Percentiles rank a stretch among this genome's conserved stretches.
Evolutionary conservation across 1,140 invertebrate species (phyloP).

Genomic region (Pseudomyrmex dendroicus): DNA sequence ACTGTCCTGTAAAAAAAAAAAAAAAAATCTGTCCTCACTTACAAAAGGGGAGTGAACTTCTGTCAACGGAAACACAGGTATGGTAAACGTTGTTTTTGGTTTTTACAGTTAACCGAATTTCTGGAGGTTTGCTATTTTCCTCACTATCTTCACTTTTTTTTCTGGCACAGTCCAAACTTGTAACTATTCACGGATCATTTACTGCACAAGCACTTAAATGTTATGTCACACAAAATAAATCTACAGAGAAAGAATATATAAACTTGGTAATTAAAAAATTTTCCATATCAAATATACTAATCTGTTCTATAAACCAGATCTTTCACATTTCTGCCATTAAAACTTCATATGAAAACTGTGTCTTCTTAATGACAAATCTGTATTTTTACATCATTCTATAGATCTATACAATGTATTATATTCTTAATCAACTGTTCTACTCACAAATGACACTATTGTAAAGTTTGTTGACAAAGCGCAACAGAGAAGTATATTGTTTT

Average conservation of each 20-base stretch:
- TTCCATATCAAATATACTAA: slow-evolving; percentile 61
- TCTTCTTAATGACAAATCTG: slow-evolving; percentile 34
- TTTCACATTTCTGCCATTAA: slow-evolving; percentile 75
- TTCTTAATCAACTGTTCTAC: not conserved
- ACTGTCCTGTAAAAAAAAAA: slow-evolving; percentile 74
- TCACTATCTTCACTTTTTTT: slow-evolving; percentile 68
- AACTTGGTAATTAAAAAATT: slow-evolving; percentile 65
- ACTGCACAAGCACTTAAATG: slow-evolving; percentile 76
- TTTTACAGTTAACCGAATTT: slow-evolving; percentile 42
- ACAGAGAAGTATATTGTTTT: slow-evolving; percentile 1
- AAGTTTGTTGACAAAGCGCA: no score
- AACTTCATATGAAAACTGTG: slow-evolving; percentile 21
- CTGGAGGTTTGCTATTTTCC: slow-evolving; percentile 29
- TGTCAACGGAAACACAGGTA: slow-evolving; percentile 58
- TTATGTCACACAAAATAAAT: slow-evolving; percentile 74
- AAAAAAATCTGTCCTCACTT: slow-evolving; percentile 62
- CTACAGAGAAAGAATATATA: slow-evolving; percentile 63
- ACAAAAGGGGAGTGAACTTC: slow-evolving; percentile 49
- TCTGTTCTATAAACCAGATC: slow-evolving; percentile 68
- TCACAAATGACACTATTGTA: no score
- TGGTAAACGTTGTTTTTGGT: slow-evolving; percentile 18
- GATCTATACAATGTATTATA: slow-evolving; percentile 11
- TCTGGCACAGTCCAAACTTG: slow-evolving; percentile 57
- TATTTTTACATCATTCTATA: slow-evolving; percentile 15
- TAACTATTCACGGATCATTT: slow-evolving; percentile 74